These are phyloP conservation scores for Ormia ochracea DNA, from an alignment of 2,888 invertebrate genomes.

Conservation along the genomic window DNA sequence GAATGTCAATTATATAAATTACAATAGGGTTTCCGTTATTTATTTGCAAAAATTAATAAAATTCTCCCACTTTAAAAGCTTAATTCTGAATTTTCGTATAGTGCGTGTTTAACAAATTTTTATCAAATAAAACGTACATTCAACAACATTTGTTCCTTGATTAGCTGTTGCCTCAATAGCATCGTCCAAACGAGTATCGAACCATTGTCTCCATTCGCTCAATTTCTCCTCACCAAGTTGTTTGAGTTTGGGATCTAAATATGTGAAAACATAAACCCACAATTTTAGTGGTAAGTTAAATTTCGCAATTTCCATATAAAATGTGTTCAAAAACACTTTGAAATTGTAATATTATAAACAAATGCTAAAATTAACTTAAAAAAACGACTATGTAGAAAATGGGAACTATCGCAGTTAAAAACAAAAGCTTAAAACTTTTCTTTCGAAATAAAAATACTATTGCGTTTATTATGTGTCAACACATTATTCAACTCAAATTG, in stretches of 20 bases:
- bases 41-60: constrained; percentile 5
- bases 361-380: background rate
- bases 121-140: constrained; percentile 73
- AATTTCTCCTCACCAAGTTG: constrained; percentile 85
- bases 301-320: background rate
- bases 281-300: constrained; percentile 73
- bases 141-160: constrained; percentile 75
- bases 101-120: constrained; percentile 16
- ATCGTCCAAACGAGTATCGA: constrained; percentile 88
- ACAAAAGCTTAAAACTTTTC: too few species aligned
- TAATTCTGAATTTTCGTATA: background rate
- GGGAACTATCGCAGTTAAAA: too few species aligned
- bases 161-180: constrained; percentile 88
- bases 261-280: constrained; percentile 79
- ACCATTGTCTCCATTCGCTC: constrained; percentile 85
- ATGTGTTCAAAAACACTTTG: background rate
- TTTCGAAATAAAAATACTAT: too few species aligned
- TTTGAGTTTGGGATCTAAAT: constrained; percentile 87
- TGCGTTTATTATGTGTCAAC: too few species aligned
- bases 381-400: background rate
- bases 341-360: background rate
- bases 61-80: constrained; percentile 73
- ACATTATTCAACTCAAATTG: too few species aligned
- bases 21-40: background rate
- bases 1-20: background rate